phyloP scores from a whole-genome alignment of 2,113 vertebrate genomes.

The Rhipidura dahli region DNA sequence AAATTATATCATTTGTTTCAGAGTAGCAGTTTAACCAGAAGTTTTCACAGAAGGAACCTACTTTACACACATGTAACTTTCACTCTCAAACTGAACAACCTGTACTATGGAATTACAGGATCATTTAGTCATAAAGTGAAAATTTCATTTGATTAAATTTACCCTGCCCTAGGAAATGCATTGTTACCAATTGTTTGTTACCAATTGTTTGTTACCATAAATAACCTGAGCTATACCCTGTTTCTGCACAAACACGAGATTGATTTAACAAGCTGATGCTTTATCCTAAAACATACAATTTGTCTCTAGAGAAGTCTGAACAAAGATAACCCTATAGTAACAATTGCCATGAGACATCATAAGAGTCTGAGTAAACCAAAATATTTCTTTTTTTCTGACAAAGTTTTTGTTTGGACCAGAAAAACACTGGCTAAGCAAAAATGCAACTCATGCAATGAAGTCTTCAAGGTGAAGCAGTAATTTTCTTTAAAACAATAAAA shows the following conservation, averaged over 20 bases:
- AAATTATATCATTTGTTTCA: background rate
- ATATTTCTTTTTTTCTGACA: background rate
- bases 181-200: no score
- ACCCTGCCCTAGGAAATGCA: background rate
- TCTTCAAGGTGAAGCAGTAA: background rate
- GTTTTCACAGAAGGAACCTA: background rate
- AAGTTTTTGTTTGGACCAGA: background rate
- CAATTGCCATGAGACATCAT: background rate
- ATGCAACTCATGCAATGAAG: background rate
- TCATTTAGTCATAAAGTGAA: background rate
- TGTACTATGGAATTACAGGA: background rate
- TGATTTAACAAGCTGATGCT: background rate
- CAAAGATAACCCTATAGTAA: background rate
- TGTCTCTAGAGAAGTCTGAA: background rate
- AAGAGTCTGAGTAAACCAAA: background rate
- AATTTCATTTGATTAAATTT: background rate
- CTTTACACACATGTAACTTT: background rate
- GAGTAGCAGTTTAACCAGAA: background rate
- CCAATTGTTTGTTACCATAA: background rate
- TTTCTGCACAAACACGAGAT: background rate
- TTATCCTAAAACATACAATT: background rate
- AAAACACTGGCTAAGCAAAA: background rate
- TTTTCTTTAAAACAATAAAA: background rate
- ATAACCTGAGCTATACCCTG: background rate
- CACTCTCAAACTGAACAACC: background rate